Evolutionary conservation across 1,140 invertebrate species (phyloP), one percentile per base, ranked within the genome.

Genomic region (Bombus terrestris): DNA sequence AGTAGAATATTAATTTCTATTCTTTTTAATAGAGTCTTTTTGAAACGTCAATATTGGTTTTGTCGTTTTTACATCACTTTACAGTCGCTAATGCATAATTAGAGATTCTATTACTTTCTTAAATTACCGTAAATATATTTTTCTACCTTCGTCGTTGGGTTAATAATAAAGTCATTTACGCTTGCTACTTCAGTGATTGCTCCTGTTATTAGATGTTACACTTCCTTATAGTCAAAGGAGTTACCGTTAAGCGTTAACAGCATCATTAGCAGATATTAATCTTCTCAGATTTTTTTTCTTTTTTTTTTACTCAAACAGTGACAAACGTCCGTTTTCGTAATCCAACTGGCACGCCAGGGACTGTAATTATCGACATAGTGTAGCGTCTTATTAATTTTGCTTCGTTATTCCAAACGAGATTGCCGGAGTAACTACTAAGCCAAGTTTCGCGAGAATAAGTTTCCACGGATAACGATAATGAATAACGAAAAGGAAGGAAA

Each of bases 401-500:
- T 39, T 28, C 37, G 72, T 43, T 78, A 83, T 78, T 71, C 39
- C 37, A 13, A 59, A 57, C 37, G 39, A 32, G 53, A 77, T 76
- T 41, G 37, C 32, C 22, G 75, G 74, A 76, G 39, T 71, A 78
- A 78, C 82, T 69, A 43, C n/a, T 66, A 37, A 57, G 64, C 64
- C 35, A 83, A 83, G 64, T 83, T 83, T 57, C 47, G 8, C 10
- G 35, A n/a, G 64, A 71, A 78, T 69, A 83, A 83, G 74, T 71
- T 78, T 12, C 18, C 32, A 37, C 18, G 37, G 74, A 39, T 78
- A 78, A 83, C 59, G 82, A 83, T 83, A 83, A 83, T 71, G 82
- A 83, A 83, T 59, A 78, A 83, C 64, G 82, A 78, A 78, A 71
- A 57, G 64, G 43, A 43, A 59, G 74, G n/a, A 39, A 85, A 80